Percentiles rank a stretch among this genome's conserved stretches.
phyloP scores from a whole-genome alignment of 2,888 invertebrate species.

The Sthenelais limicola region DNA sequence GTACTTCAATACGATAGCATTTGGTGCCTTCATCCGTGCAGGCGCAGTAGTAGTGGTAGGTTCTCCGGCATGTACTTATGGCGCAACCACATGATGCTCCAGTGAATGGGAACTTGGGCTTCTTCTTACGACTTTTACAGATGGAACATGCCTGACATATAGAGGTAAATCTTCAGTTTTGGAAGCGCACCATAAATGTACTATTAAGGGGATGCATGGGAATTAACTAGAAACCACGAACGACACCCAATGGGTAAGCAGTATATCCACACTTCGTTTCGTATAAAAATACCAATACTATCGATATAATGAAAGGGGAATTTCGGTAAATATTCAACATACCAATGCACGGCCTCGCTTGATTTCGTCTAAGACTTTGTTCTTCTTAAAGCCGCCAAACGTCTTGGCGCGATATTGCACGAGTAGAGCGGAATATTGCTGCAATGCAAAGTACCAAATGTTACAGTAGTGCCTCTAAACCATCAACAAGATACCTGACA shows the following conservation, averaged over 20 bases:
- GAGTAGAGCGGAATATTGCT: conserved; percentile 65
- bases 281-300: too few species aligned
- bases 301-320: too few species aligned
- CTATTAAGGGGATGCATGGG: too few species aligned
- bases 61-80: conserved; percentile 77
- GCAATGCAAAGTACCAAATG: conserved; percentile 44
- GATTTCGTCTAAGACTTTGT: conserved; percentile 75
- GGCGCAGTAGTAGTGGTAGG: conserved; percentile 83
- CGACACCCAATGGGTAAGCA: too few species aligned
- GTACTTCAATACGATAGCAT: conserved; percentile 35
- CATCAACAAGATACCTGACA: background rate
- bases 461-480: background rate
- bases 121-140: conserved; percentile 73
- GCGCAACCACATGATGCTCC: conserved; percentile 84
- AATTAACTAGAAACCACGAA: too few species aligned
- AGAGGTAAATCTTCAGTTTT: background rate
- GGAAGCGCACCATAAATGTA: background rate
- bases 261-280: too few species aligned
- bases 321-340: too few species aligned
- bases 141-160: conserved; percentile 78
- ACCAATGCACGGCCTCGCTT: conserved; percentile 78
- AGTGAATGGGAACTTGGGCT: conserved; percentile 12
- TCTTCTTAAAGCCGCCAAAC: conserved; percentile 64
- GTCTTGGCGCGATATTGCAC: conserved; percentile 59
- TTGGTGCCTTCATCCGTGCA: conserved; percentile 22